Conservation (phyloP, 2,888 invertebrate species). For the Leptinotarsa peninsularis region DNA sequence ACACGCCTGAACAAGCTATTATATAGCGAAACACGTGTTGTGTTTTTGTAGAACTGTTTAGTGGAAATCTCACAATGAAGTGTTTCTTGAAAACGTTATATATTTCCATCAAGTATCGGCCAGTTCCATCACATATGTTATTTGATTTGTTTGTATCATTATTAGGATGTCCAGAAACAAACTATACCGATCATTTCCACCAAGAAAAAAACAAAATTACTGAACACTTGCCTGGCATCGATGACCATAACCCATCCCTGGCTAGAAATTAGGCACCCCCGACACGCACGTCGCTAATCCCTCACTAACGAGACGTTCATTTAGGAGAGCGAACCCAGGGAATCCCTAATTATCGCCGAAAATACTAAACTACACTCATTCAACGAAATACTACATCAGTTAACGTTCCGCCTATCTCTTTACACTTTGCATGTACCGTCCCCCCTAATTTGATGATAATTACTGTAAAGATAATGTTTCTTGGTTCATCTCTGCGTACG, state of each 20-base stretch:
- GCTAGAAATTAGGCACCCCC: conserved; percentile 59
- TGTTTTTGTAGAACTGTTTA: no score
- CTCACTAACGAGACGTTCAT: conserved; percentile 69
- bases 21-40: no score
- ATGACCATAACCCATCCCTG: conserved; percentile 18
- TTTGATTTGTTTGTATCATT: no score
- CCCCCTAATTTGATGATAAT: conserved; percentile 19
- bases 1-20: no score
- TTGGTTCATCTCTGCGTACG: neutral
- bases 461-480: neutral
- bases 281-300: conserved; percentile 70
- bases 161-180: no score
- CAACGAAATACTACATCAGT: conserved; percentile 34
- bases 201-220: no score
- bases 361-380: conserved; percentile 48
- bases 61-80: no score
- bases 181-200: no score
- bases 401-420: conserved; percentile 32
- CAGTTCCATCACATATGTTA: no score
- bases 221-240: no score
- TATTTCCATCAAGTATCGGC: no score
- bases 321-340: conserved; percentile 54
- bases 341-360: conserved; percentile 57
- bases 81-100: no score
- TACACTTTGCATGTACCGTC: conserved; percentile 3